Percentiles rank a stretch among this genome's conserved stretches.
Evolutionary conservation across 2,888 invertebrate genomes (phyloP).

Genomic region (Aleiodes alternator): DNA sequence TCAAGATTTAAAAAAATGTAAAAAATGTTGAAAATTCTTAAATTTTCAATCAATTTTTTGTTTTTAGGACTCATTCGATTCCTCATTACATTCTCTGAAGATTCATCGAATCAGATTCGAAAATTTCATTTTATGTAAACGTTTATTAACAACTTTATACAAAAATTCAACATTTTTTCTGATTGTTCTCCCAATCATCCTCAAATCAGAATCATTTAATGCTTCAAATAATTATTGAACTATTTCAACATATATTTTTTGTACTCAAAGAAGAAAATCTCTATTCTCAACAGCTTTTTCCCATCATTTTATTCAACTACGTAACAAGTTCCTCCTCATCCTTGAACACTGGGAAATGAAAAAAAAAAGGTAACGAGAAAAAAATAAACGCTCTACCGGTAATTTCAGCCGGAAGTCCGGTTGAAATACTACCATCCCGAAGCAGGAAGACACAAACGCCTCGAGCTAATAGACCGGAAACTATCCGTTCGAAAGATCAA

Average conservation of each 20-base stretch:
- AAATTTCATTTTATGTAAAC: too few species aligned
- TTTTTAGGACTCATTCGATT: too few species aligned
- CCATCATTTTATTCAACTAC: slow-evolving; percentile 15
- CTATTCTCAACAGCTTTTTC: background rate
- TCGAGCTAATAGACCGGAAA: slow-evolving; percentile 57
- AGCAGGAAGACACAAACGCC: slow-evolving; percentile 56
- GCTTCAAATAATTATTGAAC: background rate
- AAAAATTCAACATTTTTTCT: too few species aligned
- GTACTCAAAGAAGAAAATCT: too few species aligned
- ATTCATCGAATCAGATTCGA: too few species aligned
- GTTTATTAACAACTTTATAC: too few species aligned
- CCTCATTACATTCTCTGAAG: too few species aligned
- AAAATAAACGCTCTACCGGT: slow-evolving; percentile 37
- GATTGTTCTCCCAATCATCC: too few species aligned
- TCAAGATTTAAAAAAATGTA: too few species aligned
- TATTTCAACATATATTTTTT: background rate
- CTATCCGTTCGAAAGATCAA: slow-evolving; percentile 56
- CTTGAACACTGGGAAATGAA: slow-evolving; percentile 35
- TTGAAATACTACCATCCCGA: slow-evolving; percentile 41
- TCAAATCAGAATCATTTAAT: background rate
- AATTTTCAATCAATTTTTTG: too few species aligned
- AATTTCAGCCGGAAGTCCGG: slow-evolving; percentile 57
- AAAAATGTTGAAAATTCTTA: too few species aligned
- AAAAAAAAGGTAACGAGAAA: background rate
- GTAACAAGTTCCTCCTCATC: slow-evolving; percentile 39